Evolutionary conservation across 37 sponge, comb jelly and placozoan species (phyloP), one percentile per base, ranked within the genome.

Genomic region (Chondrosia reniformis): DNA sequence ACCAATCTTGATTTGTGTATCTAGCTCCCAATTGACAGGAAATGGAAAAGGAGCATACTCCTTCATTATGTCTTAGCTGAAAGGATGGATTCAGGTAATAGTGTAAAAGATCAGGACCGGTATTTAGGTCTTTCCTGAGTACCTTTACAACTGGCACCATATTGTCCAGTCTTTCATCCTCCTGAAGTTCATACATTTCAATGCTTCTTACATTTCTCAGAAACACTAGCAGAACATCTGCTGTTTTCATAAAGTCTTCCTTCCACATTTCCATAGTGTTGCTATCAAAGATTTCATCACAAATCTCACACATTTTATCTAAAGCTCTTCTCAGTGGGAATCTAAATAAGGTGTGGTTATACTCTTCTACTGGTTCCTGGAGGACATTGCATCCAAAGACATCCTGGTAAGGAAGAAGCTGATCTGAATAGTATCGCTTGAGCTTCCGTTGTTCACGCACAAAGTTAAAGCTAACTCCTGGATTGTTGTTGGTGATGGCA

Each of bases 351-450:
- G 94, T 93, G 38, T 54, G 62, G 55, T 24, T 76, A 80, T 41
- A 76, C 46, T 5, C 49, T 31, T 31, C 39, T 30, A 36, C 38
- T 7, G 67, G 38, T 66, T 36, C 7, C 17, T 1, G 0, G 10
- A 69, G 72, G 2, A 88, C 59, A 54, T 86, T 36, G 69, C 89
- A 93, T 5, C 85, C 94, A 78, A 89, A 93, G 4, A 93, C 28
- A 36, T 72, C 80, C 7, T 84, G 28, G 66, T 83, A 93, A 15
- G 89, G 87, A 0, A 30, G 0, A 61, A 93, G 84, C 85, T 93
- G 94, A 34, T 93, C 87, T 55, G 49, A n/a, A 76, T 78, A 86
- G 43, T 42, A 69, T 25, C 44, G 10, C 15, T 7, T 25, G 24
- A 69, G 39, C 39, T 69, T 44, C 39, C 2, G 2, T 4, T 40